Evolutionary conservation across 2,797 vertebrate genomes (phyloP).

Genomic region (Mormyrops boulengeri): DNA sequence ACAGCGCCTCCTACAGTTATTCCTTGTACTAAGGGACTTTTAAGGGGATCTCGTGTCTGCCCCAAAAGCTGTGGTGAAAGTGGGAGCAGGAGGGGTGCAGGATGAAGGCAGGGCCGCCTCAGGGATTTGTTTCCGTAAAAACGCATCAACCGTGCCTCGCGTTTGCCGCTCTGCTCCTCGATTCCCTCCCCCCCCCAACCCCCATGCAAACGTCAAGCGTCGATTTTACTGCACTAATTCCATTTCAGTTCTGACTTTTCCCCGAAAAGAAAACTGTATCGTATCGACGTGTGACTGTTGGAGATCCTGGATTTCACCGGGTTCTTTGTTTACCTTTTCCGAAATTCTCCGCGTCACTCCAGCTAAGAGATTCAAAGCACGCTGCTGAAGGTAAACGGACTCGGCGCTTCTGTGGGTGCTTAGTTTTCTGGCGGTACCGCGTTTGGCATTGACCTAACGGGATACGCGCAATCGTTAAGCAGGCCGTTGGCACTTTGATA

Average conservation of each 20-base stretch:
- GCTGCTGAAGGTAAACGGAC: neutral
- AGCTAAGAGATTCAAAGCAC: neutral
- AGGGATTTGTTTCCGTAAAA: neutral
- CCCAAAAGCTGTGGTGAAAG: conserved; percentile 9
- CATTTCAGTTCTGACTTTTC: neutral
- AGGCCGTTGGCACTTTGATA: conserved; percentile 25
- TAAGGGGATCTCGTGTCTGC: conserved; percentile 12
- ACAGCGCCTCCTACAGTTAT: neutral
- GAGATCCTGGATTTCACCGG: neutral
- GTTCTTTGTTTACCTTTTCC: neutral
- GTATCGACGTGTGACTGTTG: neutral
- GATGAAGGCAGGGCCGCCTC: conserved; percentile 22
- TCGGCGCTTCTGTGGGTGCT: neutral
- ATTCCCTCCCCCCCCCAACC: neutral
- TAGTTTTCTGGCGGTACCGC: neutral
- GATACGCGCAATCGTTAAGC: conserved; percentile 23
- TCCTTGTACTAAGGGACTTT: neutral
- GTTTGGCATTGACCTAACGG: neutral
- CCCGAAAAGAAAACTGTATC: neutral
- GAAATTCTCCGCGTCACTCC: neutral
- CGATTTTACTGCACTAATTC: neutral
- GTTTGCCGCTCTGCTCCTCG: neutral
- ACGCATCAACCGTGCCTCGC: neutral
- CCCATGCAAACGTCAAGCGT: neutral
- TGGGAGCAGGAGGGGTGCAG: conserved; percentile 10